These are phyloP conservation scores for Lysandra coridon DNA, from an alignment of 2,888 invertebrate genomes.

Conservation along the genomic window DNA sequence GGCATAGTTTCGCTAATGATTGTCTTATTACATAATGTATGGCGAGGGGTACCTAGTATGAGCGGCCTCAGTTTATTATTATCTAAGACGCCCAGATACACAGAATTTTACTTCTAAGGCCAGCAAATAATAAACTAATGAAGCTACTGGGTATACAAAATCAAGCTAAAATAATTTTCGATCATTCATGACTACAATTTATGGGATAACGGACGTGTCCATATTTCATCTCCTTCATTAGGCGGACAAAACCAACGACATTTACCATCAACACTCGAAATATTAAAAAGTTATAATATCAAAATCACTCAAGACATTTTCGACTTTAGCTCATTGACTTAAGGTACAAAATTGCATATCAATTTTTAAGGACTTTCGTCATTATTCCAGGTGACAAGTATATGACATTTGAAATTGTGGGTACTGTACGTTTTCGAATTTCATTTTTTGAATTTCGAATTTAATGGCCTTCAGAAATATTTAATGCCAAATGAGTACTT, in stretches of 20 bases:
- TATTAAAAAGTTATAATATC: constrained; percentile 46
- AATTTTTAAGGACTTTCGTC: not conserved
- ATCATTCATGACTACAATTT: constrained; percentile 34
- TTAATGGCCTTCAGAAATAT: constrained; percentile 11
- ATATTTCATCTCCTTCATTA: constrained; percentile 62
- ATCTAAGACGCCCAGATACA: no score
- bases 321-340: fast-evolving
- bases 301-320: constrained; percentile 32
- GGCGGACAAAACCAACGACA: constrained; percentile 74
- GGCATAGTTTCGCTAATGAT: no score
- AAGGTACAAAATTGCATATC: constrained; percentile 40
- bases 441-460: constrained; percentile 54
- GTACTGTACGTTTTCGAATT: constrained; percentile 53
- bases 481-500: not conserved
- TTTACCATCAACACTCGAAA: constrained; percentile 55
- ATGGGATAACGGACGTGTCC: constrained; percentile 42
- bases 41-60: no score
- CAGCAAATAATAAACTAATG: not conserved
- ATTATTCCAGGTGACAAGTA: constrained; percentile 59
- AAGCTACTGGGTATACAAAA: not conserved
- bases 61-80: no score
- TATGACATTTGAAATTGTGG: constrained; percentile 69
- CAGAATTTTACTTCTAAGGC: no score
- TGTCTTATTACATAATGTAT: no score
- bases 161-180: not conserved